These are phyloP conservation scores for Microplitis mediator DNA, from an alignment of 1,140 invertebrate species.

Conservation along the genomic window DNA sequence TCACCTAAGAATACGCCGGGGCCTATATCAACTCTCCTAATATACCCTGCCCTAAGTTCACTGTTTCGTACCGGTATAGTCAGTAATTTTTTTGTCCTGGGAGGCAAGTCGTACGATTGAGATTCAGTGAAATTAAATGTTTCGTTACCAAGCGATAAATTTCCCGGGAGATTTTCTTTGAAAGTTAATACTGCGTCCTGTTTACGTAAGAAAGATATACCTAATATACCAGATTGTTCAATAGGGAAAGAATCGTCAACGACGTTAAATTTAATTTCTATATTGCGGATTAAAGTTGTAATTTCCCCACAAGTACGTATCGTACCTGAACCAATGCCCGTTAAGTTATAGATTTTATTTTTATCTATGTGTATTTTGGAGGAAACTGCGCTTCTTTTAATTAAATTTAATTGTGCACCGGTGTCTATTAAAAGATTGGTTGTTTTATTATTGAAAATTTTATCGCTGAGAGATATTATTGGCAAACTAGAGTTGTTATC, in stretches of 20 bases:
- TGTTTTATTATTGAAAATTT: not conserved
- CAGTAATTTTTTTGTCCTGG: no score
- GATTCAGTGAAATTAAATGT: no score
- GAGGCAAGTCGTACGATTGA: no score
- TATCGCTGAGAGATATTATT: not conserved
- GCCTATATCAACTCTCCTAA: not conserved
- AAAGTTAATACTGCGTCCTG: not conserved
- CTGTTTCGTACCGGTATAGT: no score
- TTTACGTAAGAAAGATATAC: constrained; percentile 22
- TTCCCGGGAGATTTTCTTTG: no score
- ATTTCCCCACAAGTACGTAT: constrained; percentile 13
- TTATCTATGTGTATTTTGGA: not conserved
- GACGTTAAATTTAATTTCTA: constrained; percentile 19
- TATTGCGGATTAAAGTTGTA: not conserved
- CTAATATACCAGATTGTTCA: constrained; percentile 17
- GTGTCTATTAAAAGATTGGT: constrained; percentile 12
- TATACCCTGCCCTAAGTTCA: not conserved
- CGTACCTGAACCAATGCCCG: constrained; percentile 2
- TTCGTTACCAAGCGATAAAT: no score
- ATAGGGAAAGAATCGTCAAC: constrained; percentile 19
- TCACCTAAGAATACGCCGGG: not conserved
- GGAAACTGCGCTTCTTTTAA: not conserved
- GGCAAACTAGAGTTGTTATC: not conserved
- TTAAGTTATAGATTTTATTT: not conserved
- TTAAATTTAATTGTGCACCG: constrained; percentile 17